Evolutionary conservation across 2,888 invertebrate genomes (phyloP).

Genomic region (Timema cristinae): DNA sequence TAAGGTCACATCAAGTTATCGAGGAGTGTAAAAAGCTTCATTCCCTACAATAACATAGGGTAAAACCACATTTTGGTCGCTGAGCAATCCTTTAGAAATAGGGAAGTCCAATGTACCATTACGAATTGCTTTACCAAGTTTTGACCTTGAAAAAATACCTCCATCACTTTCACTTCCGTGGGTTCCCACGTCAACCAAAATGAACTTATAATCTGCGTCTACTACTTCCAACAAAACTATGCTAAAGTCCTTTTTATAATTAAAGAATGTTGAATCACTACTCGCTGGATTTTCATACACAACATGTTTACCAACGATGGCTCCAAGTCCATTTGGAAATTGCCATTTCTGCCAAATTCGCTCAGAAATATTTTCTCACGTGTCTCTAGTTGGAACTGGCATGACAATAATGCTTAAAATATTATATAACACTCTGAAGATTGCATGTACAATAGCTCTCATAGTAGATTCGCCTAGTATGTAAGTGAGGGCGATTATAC

Average conservation of each 20-base stretch:
- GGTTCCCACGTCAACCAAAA: neutral
- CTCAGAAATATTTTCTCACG: neutral
- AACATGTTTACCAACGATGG: too few species aligned
- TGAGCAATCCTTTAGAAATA: neutral
- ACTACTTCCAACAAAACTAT: neutral
- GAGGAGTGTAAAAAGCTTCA: neutral
- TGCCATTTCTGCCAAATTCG: neutral
- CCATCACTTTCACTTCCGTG: neutral
- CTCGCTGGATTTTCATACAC: too few species aligned
- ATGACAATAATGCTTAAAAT: neutral
- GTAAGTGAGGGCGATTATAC: neutral
- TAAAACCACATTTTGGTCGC: neutral
- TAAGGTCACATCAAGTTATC: neutral
- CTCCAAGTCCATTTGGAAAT: too few species aligned
- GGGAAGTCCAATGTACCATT: neutral
- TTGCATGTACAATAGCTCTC: neutral
- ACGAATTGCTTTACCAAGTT: neutral
- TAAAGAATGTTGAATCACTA: too few species aligned
- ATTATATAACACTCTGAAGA: neutral
- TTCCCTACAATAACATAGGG: neutral
- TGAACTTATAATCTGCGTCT: neutral
- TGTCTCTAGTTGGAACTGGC: neutral
- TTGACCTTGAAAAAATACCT: neutral
- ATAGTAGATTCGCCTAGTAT: neutral
- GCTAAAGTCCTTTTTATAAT: neutral